Evolutionary conservation across 2,113 vertebrate species (phyloP).

Genomic region (Porphyrio hochstetteri): DNA sequence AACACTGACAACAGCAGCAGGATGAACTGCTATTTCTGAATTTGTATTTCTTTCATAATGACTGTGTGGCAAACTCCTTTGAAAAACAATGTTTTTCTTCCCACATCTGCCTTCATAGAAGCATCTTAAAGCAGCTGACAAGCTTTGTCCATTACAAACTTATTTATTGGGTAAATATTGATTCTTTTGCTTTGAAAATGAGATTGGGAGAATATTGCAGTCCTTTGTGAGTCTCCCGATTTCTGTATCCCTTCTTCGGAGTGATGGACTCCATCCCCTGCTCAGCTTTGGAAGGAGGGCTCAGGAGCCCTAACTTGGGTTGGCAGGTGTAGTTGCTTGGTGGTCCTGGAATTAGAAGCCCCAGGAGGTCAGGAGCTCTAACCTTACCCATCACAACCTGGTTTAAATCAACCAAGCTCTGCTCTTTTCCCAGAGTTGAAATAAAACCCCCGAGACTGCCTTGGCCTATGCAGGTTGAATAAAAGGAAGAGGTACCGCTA

Average conservation of each 20-base stretch:
- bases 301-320: not conserved
- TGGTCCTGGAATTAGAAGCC: not conserved
- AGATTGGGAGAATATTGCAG: fast-evolving
- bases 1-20: not conserved
- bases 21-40: not conserved
- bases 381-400: not conserved
- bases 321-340: not conserved
- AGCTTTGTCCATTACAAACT: not conserved
- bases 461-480: not conserved
- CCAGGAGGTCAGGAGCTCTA: not conserved
- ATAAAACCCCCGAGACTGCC: not conserved
- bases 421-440: not conserved
- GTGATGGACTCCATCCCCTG: not conserved
- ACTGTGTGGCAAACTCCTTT: not conserved
- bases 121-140: not conserved
- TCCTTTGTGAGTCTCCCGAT: not conserved
- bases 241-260: not conserved
- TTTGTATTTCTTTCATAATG: not conserved
- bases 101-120: not conserved
- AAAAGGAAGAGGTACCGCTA: not conserved
- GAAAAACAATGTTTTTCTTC: not conserved
- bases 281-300: not conserved
- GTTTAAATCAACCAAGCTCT: not conserved
- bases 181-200: not conserved
- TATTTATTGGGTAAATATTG: not conserved